Evolutionary conservation across 2,797 vertebrate genomes (phyloP), one percentile per base, ranked within the genome.

Genomic region (Falco berigora): DNA sequence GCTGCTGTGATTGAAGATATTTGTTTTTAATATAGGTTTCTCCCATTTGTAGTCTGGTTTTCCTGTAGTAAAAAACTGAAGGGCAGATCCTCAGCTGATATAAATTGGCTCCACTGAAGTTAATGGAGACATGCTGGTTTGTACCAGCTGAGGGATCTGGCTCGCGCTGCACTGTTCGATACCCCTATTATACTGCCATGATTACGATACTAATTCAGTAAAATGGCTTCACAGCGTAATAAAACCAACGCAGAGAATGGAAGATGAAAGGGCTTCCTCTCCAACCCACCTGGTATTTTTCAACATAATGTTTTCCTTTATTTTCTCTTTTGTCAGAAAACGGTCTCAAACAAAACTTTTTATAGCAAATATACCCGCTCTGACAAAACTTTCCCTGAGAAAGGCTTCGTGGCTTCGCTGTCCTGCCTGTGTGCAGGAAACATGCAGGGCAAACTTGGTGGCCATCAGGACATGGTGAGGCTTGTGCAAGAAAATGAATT

Each of bases 41-140:
- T 90, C 50, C 90, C 68, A 92, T 93, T 96, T 92, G 84, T 80
- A 96, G 88, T 83, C 87, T 93, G 85, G 85, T 23, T 88, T 93
- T 90, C 4, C 28, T 27, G 12, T 76, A 96, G 94, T 93, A 95
- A 96, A 97, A 97, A 97, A 72, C 52, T 12, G 88, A 88, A 94
- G 90, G 88, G 88, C 83, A 93, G 92, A 93, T 96, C 86, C 94
- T 97, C 96, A 96, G 90, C 92, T 97, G 88, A 97, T 95, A 82
- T 89, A 91, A 96, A 97, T 80, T 88, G 91, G 88, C 88, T 97
- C 66, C 92, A 75, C 72, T 59, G 83, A 77, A 86, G 86, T 76
- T 96, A 96, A 94, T 84, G 92, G 91, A 93, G 79, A 88, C 86
- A 2, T 61, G 82, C 87, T 94, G 90, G 90, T 95, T 66, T 67